Evolutionary conservation across 2,888 invertebrate species (phyloP).

Genomic region (Caenorhabditis zanzibari): DNA sequence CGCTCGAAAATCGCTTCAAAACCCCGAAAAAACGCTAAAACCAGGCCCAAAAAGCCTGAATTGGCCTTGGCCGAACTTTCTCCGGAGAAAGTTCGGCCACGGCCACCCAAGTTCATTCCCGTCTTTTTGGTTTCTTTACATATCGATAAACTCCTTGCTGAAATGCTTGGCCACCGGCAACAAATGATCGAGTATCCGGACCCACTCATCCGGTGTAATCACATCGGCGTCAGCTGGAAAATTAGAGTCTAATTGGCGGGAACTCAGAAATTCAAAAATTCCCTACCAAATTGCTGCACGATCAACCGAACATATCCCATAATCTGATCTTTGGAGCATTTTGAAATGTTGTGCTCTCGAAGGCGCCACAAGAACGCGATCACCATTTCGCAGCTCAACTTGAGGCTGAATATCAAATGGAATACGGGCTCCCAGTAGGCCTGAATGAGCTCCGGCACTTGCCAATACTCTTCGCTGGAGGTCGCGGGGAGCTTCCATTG

Average conservation of each 20-base stretch:
- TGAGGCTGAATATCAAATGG: slow-evolving; percentile 41
- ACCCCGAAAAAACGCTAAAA: slow-evolving; percentile 1
- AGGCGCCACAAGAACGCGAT: slow-evolving; percentile 46
- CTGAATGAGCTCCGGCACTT: slow-evolving; percentile 23
- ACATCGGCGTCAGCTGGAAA: slow-evolving; percentile 44
- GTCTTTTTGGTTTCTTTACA: no score
- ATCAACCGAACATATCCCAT: slow-evolving; percentile 37
- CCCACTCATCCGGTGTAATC: slow-evolving; percentile 34
- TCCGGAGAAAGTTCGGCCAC: no score
- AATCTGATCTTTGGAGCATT: slow-evolving; percentile 29
- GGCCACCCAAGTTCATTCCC: no score
- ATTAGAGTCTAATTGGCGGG: background rate
- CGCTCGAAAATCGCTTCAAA: no score
- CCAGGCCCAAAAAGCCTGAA: no score
- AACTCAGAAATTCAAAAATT: background rate
- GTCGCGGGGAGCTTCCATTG: slow-evolving; percentile 19
- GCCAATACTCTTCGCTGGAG: slow-evolving; percentile 6
- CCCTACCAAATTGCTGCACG: slow-evolving; percentile 36
- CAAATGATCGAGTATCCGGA: slow-evolving; percentile 45
- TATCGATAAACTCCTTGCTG: slow-evolving; percentile 28
- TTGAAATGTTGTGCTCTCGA: background rate
- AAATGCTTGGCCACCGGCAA: slow-evolving; percentile 42
- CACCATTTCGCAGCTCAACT: slow-evolving; percentile 40
- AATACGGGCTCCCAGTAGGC: slow-evolving; percentile 61
- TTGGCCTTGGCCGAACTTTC: no score